Conservation (phyloP, 2,113 vertebrate species). For the Ahaetulla prasina region DNA sequence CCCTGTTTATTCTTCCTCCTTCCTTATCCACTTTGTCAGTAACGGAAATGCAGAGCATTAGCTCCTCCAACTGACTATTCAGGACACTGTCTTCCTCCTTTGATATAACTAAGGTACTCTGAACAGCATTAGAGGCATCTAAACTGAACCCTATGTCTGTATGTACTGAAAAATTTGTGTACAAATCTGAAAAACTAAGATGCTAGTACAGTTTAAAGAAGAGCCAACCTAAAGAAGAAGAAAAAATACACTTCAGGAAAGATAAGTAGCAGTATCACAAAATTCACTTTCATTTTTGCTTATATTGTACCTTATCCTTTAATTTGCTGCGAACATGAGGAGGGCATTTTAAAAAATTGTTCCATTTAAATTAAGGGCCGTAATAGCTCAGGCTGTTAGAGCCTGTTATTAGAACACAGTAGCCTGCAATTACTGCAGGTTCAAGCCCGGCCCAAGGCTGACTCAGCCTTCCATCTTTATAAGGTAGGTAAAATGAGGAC, state of each 20-base stretch:
- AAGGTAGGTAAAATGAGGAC: too few relatives aligned
- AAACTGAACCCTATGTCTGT: neutral
- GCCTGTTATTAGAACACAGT: too few relatives aligned
- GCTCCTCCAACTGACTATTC: constrained; percentile 67
- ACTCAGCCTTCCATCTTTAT: too few relatives aligned
- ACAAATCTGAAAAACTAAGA: neutral
- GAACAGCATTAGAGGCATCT: neutral
- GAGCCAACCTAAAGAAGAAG: neutral
- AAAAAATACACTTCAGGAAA: neutral
- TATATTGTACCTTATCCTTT: neutral
- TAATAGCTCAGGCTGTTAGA: too few relatives aligned
- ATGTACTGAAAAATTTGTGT: neutral
- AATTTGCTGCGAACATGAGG: neutral
- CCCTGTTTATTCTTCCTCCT: constrained; percentile 15
- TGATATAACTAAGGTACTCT: neutral
- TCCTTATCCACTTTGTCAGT: neutral
- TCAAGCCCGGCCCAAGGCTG: too few relatives aligned
- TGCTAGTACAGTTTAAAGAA: neutral
- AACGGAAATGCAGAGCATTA: constrained; percentile 36
- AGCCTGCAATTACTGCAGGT: too few relatives aligned
- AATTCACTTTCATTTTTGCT: neutral
- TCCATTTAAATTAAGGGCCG: neutral
- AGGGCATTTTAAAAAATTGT: neutral
- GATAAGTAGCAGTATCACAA: neutral
- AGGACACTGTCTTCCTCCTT: constrained; percentile 20